These are phyloP conservation scores for Lasioglossum malachurum DNA, from an alignment of 2,888 invertebrate species.

Conservation along the genomic window DNA sequence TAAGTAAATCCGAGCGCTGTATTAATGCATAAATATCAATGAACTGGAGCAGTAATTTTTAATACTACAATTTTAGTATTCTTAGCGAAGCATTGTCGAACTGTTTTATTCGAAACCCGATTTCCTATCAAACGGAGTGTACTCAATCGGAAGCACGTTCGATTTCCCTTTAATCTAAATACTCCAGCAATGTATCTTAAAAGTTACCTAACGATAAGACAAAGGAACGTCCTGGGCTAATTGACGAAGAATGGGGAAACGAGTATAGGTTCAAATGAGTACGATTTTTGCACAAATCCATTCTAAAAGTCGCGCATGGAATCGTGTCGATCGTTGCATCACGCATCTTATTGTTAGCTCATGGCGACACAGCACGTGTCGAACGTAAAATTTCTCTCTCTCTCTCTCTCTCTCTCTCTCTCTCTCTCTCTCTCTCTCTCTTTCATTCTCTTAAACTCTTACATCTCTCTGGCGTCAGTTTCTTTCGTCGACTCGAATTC, in stretches of 20 bases:
- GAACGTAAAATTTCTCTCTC: constrained; percentile 47
- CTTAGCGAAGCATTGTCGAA: background rate
- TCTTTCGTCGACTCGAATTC: constrained; percentile 4
- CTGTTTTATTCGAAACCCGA: background rate
- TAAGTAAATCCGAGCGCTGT: too few relatives aligned
- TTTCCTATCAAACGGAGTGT: background rate
- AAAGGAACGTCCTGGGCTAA: background rate
- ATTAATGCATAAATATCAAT: background rate
- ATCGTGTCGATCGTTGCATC: constrained; percentile 67
- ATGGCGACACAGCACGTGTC: constrained; percentile 67
- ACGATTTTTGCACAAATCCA: constrained; percentile 68
- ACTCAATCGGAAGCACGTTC: background rate
- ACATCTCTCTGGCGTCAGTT: constrained; percentile 4
- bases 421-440: constrained; percentile 21
- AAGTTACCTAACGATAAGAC: constrained; percentile 2
- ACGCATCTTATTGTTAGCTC: constrained; percentile 64
- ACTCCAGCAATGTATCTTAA: background rate
- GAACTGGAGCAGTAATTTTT: background rate
- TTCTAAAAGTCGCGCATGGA: constrained; percentile 65
- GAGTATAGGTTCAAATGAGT: background rate
- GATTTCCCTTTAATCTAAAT: background rate
- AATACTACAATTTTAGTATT: background rate
- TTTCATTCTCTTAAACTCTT: constrained; percentile 20
- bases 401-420: constrained; percentile 27
- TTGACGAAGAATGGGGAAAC: background rate